Percentiles rank a stretch among this genome's conserved stretches.
Conservation (phyloP, 2,113 vertebrate genomes). For the Sula dactylatra region DNA sequence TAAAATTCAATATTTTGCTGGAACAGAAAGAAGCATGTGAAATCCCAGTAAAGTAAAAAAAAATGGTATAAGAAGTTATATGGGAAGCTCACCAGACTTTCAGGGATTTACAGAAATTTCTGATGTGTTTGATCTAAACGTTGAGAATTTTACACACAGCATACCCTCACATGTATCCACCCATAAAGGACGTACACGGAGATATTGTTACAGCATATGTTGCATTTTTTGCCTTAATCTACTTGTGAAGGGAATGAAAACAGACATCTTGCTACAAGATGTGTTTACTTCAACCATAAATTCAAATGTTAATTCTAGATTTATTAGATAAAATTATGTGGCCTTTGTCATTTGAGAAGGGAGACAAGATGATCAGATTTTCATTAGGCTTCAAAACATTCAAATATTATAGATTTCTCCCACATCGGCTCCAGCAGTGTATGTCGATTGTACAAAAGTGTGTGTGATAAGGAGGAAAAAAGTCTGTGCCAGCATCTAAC, state of each 20-base stretch:
- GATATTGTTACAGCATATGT: conserved; percentile 44
- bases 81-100: conserved; percentile 18
- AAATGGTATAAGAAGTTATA: neutral
- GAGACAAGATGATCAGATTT: conserved; percentile 13
- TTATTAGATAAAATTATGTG: conserved; percentile 40
- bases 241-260: conserved; percentile 45
- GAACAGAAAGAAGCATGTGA: conserved; percentile 8
- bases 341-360: conserved; percentile 34
- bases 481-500: neutral
- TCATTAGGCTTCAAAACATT: conserved; percentile 2
- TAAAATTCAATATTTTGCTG: conserved; percentile 21
- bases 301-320: conserved; percentile 51
- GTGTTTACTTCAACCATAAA: conserved; percentile 38
- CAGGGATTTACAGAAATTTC: neutral
- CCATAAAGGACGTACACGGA: conserved; percentile 4
- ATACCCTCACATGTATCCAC: neutral
- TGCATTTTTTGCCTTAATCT: conserved; percentile 30
- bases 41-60: neutral
- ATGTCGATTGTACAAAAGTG: neutral
- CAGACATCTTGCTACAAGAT: conserved; percentile 42
- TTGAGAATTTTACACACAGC: conserved; percentile 14
- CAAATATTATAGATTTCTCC: conserved; percentile 28
- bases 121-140: neutral
- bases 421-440: neutral
- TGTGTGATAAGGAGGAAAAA: neutral